Evolutionary conservation across 2,113 vertebrate genomes (phyloP).

Genomic region (Pseudorasbora parva): DNA sequence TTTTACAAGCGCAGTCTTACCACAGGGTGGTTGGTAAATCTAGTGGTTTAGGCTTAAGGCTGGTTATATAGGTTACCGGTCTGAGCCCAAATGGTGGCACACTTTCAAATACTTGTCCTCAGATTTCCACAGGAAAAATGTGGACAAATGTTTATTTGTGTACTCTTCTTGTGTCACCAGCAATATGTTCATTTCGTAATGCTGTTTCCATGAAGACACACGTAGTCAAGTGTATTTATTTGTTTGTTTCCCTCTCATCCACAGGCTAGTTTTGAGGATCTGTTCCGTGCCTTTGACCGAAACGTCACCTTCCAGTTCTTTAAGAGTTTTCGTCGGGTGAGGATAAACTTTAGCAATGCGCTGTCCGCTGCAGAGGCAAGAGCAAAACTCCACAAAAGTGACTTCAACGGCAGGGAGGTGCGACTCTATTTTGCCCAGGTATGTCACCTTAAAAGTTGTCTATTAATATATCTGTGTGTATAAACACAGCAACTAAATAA

Average conservation of each 20-base stretch:
- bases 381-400: slow-evolving; percentile 87
- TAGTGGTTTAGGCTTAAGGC: neutral
- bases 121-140: neutral
- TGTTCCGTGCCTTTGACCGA: slow-evolving; percentile 88
- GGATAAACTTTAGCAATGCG: slow-evolving; percentile 91
- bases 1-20: neutral
- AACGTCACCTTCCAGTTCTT: slow-evolving; percentile 95
- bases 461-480: neutral
- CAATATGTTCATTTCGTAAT: neutral
- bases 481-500: neutral
- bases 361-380: slow-evolving; percentile 88
- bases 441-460: slow-evolving; percentile 30
- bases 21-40: neutral
- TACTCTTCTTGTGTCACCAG: neutral
- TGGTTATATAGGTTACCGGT: neutral
- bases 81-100: neutral
- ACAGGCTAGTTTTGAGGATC: slow-evolving; percentile 88
- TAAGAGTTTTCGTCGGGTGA: slow-evolving; percentile 90
- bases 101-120: slow-evolving; percentile 1
- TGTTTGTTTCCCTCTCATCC: slow-evolving; percentile 40
- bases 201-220: neutral
- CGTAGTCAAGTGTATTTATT: neutral
- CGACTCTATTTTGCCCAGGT: slow-evolving; percentile 97
- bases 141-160: neutral
- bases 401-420: slow-evolving; percentile 92